Base-by-base conservation (phyloP, 2,797 vertebrate species). In the Fratercula arctica region DNA sequence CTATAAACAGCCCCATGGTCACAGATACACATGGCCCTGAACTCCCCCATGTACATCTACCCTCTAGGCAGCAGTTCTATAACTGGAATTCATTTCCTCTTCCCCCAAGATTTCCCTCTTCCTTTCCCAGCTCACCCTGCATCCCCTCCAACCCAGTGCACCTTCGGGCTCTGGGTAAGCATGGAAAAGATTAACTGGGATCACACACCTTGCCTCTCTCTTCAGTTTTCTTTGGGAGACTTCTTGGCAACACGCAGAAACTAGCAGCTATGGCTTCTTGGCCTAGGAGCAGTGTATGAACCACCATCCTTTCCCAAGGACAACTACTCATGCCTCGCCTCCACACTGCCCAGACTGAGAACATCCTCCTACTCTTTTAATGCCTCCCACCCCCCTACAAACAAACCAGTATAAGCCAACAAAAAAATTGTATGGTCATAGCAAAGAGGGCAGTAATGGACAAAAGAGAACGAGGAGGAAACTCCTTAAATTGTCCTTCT, bases 41-140 rank as follows among this genome's bases (percentile, higher is more conserved):
- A 68, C 9, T 60, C 0, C 1, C 2, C 4, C 5, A 19, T 7
- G 4, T 45, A 54, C 20, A 68, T 59, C 59, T 39, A 37, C 17
- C 3, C n/a, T 78, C 17, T 4, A 2, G 29, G 6, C 13, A 90
- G 43, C 31, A 54, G 35, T 13, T 85, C 35, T 41, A 53, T 68
- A 90, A 63, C 8, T 59, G 35, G n/a, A 53, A 67, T 50, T 46
- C 35, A 72, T 39, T 51, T 18, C 23, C 24, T 18, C 28, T 83
- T 43, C 17, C 6, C 4, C 23, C 3, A 26, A 60, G 29, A 60
- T 26, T 73, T 89, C 37, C 10, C 33, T 86, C 20, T 80, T 76
- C 43, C 33, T 63, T 77, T 84, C 24, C 26, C 43, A 63, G 14
- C 10, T 76, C 26, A 76, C 28, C 2, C 18, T 72, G 26, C 29